Evolutionary conservation across 2,113 vertebrate species (phyloP), one percentile per base, ranked within the genome.

Genomic region (Spermophilus dauricus): DNA sequence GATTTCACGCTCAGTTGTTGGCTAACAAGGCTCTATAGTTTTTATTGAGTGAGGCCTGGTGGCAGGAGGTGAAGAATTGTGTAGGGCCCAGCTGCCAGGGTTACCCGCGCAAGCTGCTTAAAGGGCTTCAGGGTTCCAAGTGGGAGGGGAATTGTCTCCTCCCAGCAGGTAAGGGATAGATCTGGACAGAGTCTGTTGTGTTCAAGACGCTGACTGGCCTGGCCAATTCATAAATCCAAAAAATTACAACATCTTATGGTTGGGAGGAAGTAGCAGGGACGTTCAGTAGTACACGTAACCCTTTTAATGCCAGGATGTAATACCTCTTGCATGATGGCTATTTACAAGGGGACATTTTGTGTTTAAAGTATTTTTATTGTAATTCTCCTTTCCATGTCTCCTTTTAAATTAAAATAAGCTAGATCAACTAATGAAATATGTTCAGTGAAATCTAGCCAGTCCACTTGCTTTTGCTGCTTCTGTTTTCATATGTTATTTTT

Each of bases 1-100:
- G 97, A 99, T 99, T 99, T 99, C 98, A 99, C 1, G 98, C 98
- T 99, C 97, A 17, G 98, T 98, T 99, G 98, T 99, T 98, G 98
- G 98, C 98, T 99, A 99, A 99, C 98, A 99, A 98, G 99, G 95
- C 97, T 95, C 96, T 7, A 2, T 98, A 98, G 98, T 98, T 99
- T 99, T 98, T 98, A 97, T 98, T 98, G 98, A 97, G 98, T 95
- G 97, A 98, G 93, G 96, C 98, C 92, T 91, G 83, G 97, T 98
- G 98, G 97, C 96, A 96, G 89, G 96, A 98, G 97, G 96, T 86
- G 96, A 98, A 95, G 98, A 97, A 98, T 97, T 98, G 97, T 98
- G 94, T 97, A 93, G 89, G 94, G 93, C 95, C 97, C 98, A 97
- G 98, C 98, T 99, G 98, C 98, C 91, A 97, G 92, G 94, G 98